Conservation (phyloP, 2,888 invertebrate genomes). For the Caenorhabditis angaria region DNA sequence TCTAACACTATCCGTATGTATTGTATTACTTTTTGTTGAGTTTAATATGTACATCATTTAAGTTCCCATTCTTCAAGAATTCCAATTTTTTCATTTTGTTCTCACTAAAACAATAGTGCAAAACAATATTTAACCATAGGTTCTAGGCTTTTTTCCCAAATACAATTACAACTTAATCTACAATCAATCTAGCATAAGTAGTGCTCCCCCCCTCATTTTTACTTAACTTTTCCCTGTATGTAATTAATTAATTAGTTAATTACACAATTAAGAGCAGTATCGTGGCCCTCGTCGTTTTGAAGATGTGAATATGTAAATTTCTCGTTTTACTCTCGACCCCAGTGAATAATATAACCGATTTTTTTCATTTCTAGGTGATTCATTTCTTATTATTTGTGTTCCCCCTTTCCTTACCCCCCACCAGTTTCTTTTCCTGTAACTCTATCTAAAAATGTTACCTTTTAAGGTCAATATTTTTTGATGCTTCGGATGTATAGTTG, state of each 20-base stretch:
- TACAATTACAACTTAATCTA: slow-evolving; percentile 12
- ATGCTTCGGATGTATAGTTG: slow-evolving; percentile 32
- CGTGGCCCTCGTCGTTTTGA: slow-evolving; percentile 19
- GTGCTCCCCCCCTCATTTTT: too few species aligned
- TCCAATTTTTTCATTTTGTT: neutral
- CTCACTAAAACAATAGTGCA: neutral
- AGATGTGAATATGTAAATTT: slow-evolving; percentile 49
- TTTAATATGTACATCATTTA: neutral
- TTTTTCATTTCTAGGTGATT: slow-evolving; percentile 1
- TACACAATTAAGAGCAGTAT: slow-evolving; percentile 25
- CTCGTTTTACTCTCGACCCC: slow-evolving; percentile 19
- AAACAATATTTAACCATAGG: neutral
- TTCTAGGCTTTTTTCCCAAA: neutral
- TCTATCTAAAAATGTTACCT: neutral
- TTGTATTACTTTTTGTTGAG: slow-evolving; percentile 2
- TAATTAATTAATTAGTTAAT: too few species aligned
- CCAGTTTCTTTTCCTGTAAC: too few species aligned
- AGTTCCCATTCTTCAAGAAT: neutral
- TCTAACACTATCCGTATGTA: neutral
- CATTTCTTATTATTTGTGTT: neutral
- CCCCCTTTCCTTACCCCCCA: neutral
- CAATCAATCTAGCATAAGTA: neutral
- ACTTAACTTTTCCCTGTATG: slow-evolving; percentile 19
- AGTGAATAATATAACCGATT: slow-evolving; percentile 3
- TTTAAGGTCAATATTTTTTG: neutral